Conservation (phyloP, 2,797 vertebrate species). For the Hypotaenidia philippensis region DNA sequence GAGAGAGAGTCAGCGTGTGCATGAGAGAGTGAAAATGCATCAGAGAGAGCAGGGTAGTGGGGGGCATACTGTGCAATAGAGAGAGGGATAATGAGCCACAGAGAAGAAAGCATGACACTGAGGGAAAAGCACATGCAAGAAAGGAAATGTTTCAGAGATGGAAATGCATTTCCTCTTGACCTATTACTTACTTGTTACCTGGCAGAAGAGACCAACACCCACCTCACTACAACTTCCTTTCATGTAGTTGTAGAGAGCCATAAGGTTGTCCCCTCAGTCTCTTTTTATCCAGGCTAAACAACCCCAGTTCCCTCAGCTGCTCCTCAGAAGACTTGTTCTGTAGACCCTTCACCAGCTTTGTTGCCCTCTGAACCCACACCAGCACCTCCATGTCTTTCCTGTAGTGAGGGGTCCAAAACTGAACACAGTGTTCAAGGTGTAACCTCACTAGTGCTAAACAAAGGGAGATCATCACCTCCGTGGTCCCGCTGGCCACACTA, state of each 20-base stretch:
- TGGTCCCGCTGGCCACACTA: not conserved
- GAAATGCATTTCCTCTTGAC: not conserved
- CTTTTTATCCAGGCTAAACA: not conserved
- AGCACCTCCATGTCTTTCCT: not conserved
- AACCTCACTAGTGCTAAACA: accelerated
- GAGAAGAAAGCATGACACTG: not conserved
- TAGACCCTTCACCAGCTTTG: not conserved
- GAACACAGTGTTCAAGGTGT: accelerated
- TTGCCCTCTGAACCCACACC: accelerated
- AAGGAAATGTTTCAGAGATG: not conserved
- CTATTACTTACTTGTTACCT: no score
- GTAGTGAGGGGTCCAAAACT: not conserved
- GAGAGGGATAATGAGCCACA: not conserved
- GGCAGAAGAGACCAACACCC: no score
- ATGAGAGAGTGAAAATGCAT: not conserved
- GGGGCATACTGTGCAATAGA: not conserved
- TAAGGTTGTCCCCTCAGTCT: not conserved
- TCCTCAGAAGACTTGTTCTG: not conserved
- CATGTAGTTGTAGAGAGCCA: not conserved
- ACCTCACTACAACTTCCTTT: not conserved
- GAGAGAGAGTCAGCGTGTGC: not conserved
- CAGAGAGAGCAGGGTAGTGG: no score
- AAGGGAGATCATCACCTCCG: accelerated
- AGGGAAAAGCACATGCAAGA: not conserved
- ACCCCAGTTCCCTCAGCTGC: not conserved